Conservation (phyloP, 2,888 invertebrate species). For the Yponomeuta evonymella region DNA sequence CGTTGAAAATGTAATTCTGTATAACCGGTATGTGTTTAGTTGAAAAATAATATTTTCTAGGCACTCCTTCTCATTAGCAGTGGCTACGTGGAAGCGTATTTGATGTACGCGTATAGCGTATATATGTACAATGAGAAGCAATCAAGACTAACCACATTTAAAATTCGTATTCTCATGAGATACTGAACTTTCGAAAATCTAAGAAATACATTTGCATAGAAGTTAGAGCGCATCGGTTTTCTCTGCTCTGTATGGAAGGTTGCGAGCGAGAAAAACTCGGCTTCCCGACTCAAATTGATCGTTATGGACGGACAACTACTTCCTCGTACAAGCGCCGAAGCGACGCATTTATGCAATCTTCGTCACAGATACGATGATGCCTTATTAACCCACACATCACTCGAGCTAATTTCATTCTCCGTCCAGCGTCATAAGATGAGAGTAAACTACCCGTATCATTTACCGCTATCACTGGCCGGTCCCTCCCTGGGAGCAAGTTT, state of each 20-base stretch:
- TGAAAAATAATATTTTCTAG: no score
- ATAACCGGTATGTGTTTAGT: no score
- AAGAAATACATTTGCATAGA: slow-evolving; percentile 64
- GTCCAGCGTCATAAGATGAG: background rate
- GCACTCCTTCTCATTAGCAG: no score
- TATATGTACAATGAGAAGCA: no score
- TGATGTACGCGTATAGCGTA: no score
- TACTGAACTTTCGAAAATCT: slow-evolving; percentile 52
- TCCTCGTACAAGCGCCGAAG: slow-evolving; percentile 43
- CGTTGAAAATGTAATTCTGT: no score
- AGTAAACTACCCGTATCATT: background rate
- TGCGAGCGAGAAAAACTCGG: slow-evolving; percentile 38
- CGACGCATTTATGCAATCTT: slow-evolving; percentile 50
- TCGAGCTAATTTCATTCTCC: slow-evolving; percentile 4
- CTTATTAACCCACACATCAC: slow-evolving; percentile 28
- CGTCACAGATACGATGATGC: slow-evolving; percentile 32
- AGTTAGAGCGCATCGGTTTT: slow-evolving; percentile 51
- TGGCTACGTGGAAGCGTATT: no score
- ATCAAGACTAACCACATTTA: background rate
- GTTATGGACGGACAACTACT: slow-evolving; percentile 39
- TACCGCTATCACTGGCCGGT: background rate
- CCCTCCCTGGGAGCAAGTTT: background rate
- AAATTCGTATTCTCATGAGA: slow-evolving; percentile 15
- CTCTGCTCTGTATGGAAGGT: slow-evolving; percentile 61
- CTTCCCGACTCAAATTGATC: slow-evolving; percentile 52